A percentile compares a stretch with the other conserved stretches of the same genome.
Evolutionary conservation across 2,888 invertebrate species (phyloP).

Genomic region (Gnatocerus cornutus): DNA sequence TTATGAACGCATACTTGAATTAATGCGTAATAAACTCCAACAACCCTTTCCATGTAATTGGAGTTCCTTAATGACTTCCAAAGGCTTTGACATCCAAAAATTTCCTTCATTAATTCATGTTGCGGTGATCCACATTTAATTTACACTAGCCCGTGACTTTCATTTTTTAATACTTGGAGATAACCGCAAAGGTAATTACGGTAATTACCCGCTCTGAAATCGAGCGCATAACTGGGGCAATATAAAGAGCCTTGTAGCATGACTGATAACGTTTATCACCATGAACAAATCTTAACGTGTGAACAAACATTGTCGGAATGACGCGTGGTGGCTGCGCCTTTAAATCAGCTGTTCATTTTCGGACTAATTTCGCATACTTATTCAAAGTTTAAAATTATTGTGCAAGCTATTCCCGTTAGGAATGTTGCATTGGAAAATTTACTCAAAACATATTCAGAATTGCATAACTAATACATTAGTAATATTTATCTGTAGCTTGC

Average conservation of each 20-base stretch:
- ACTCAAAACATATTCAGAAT: background rate
- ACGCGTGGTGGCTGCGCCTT: constrained; percentile 18
- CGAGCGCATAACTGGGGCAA: constrained; percentile 40
- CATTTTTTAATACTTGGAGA: constrained; percentile 38
- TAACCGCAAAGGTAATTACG: constrained; percentile 24
- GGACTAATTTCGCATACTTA: no score
- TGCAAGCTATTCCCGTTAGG: background rate
- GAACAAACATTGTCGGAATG: constrained; percentile 24
- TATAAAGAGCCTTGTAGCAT: constrained; percentile 41
- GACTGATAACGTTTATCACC: constrained; percentile 44
- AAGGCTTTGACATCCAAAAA: constrained; percentile 17
- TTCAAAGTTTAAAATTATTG: background rate
- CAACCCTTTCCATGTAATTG: constrained; percentile 36
- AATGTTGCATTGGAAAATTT: background rate
- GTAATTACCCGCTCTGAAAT: constrained; percentile 36
- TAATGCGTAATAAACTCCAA: constrained; percentile 33
- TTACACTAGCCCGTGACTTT: constrained; percentile 30
- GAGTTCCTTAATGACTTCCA: background rate
- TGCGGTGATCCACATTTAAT: constrained; percentile 25
- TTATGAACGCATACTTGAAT: constrained; percentile 30
- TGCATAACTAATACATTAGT: no score
- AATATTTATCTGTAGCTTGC: no score
- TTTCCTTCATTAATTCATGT: constrained; percentile 32
- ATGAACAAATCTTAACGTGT: constrained; percentile 37
- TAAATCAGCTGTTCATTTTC: constrained; percentile 30